Percentiles rank a stretch among this genome's conserved stretches.
phyloP scores from a whole-genome alignment of 1,140 invertebrate species.

The Philotrypesis tridentata region DNA sequence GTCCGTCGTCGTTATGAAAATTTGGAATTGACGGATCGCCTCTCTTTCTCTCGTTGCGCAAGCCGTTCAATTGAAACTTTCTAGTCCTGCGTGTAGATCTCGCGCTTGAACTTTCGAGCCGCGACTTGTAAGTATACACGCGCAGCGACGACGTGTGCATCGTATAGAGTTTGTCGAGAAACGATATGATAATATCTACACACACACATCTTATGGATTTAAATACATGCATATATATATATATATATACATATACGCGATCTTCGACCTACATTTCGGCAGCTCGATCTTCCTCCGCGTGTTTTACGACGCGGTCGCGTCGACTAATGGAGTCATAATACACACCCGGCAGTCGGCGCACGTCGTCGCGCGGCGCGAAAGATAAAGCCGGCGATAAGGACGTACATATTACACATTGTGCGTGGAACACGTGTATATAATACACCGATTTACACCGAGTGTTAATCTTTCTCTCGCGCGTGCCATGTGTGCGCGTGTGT shows the following conservation, averaged over 20 bases:
- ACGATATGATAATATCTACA: background rate
- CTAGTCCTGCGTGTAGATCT: conserved; percentile 42
- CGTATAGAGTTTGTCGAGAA: background rate
- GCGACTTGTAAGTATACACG: background rate
- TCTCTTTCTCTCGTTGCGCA: conserved; percentile 33
- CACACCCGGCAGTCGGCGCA: background rate
- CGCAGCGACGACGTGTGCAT: background rate
- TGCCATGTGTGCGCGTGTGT: too few species aligned
- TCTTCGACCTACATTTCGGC: background rate
- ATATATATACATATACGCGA: too few species aligned
- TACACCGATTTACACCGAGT: too few species aligned
- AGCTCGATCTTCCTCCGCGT: background rate
- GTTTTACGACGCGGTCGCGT: too few species aligned
- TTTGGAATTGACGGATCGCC: background rate
- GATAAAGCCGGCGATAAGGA: too few species aligned
- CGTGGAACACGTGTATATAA: too few species aligned
- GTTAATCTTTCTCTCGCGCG: too few species aligned
- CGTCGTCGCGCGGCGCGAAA: background rate
- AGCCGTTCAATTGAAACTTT: conserved; percentile 41
- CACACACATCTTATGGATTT: too few species aligned
- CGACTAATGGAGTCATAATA: background rate
- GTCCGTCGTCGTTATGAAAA: conserved; percentile 1
- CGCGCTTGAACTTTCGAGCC: conserved; percentile 36
- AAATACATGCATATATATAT: too few species aligned
- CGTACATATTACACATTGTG: too few species aligned